Evolutionary conservation across 2,797 vertebrate genomes (phyloP).

Genomic region (Pantherophis alleghaniensis): DNA sequence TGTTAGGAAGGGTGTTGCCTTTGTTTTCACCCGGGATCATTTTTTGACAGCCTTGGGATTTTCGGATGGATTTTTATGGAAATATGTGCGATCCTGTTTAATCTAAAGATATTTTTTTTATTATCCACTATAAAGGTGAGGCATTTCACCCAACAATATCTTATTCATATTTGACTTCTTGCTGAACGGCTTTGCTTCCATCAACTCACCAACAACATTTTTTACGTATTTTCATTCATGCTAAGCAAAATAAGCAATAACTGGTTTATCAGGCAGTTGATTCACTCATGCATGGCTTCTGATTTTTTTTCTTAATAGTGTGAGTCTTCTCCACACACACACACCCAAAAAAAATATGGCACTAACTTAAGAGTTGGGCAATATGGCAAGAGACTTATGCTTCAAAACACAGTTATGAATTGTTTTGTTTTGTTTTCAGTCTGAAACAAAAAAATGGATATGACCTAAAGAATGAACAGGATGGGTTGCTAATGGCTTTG

Average conservation of each 20-base stretch:
- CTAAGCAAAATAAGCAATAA: conserved; percentile 39
- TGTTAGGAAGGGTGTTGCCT: neutral
- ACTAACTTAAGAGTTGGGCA: neutral
- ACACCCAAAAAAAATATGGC: neutral
- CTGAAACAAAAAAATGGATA: neutral
- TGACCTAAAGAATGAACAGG: too few relatives aligned
- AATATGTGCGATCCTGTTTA: neutral
- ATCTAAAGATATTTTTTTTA: conserved; percentile 58
- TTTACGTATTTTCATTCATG: conserved; percentile 33
- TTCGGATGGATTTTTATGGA: neutral
- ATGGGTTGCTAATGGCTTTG: neutral
- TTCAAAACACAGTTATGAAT: neutral
- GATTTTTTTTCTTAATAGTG: neutral
- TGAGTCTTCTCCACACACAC: neutral
- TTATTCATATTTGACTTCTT: conserved; percentile 57
- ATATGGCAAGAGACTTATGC: neutral
- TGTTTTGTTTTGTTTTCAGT: too few relatives aligned
- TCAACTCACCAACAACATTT: conserved; percentile 35
- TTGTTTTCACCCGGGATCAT: neutral
- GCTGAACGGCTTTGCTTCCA: conserved; percentile 57
- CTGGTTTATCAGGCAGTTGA: conserved; percentile 4
- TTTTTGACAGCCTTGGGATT: neutral
- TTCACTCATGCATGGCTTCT: neutral
- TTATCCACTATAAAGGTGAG: conserved; percentile 49
- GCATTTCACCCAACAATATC: conserved; percentile 47